phyloP scores from a whole-genome alignment of 2,113 vertebrate genomes.

The Marcusenius ussheri region DNA sequence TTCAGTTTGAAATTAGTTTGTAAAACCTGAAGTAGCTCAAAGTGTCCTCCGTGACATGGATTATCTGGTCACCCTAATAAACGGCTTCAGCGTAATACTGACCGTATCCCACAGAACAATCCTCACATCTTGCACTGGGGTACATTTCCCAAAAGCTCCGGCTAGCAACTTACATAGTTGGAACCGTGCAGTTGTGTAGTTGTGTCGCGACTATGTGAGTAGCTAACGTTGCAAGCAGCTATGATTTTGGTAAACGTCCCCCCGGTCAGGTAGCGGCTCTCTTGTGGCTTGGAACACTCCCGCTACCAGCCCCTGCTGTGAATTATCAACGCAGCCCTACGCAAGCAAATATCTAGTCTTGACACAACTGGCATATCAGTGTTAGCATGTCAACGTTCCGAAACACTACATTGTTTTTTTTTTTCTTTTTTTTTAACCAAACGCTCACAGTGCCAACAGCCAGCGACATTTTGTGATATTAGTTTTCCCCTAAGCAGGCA shows the following conservation, averaged over 20 bases:
- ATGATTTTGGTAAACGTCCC: neutral
- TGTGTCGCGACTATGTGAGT: neutral
- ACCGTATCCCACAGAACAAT: neutral
- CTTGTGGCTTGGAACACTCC: neutral
- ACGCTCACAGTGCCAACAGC: neutral
- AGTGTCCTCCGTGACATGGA: no score
- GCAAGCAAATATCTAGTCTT: neutral
- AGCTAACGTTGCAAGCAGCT: neutral
- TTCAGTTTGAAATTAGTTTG: no score
- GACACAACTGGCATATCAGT: neutral
- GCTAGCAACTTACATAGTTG: neutral
- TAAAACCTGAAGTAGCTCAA: no score
- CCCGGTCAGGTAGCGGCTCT: neutral
- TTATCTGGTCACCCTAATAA: no score
- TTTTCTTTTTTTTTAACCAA: neutral
- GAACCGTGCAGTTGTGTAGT: neutral
- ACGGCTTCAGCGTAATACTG: neutral
- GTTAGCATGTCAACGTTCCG: neutral
- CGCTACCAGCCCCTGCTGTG: neutral
- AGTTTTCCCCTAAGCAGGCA: neutral
- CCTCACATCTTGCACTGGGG: neutral
- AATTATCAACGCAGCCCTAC: neutral
- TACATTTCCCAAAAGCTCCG: neutral
- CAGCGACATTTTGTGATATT: neutral
- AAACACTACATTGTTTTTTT: neutral